Base-by-base conservation (phyloP, 2,797 vertebrate species). In the Miichthys miiuy region DNA sequence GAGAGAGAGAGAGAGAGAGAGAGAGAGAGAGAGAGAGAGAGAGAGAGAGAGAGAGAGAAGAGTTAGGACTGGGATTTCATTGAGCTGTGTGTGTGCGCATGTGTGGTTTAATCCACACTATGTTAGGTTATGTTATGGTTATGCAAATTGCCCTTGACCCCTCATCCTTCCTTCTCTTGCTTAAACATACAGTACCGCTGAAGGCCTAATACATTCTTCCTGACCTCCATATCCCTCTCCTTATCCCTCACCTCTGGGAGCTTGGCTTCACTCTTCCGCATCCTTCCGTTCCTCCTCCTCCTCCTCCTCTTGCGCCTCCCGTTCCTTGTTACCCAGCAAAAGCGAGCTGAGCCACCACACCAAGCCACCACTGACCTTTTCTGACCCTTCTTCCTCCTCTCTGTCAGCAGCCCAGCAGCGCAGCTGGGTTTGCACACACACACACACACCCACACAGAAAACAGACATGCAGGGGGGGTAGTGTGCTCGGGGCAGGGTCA, bases 401-500 rank as follows among this genome's bases (percentile, higher is more conserved):
- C 67, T 71, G 63, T 86, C 52, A 82, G 70, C 79, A 82, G 83
- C 80, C 86, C 78, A 87, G 66, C 63, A 84, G 54, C 66, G 11
- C 74, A 79, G 57, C 79, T 63, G 62, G 46, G 61, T 69, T 70
- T 55, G 54, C 73, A 63, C 27, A 23, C 72, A 73, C 69, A 73
- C 69, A 57, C 82, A 79, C 38, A 56, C 83, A 79, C 82, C 51
- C 86, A 86, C 88, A 81, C 82, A 77, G 42, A 86, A 77, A 71
- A 69, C 27, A 74, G 21, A 79, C 5, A 3, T 74, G 71, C 46
- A 50, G 27, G 65, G 67, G 67, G 66, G 74, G 42, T 63, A 54
- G 48, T 68, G 61, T 72, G 88, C 91, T 88, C 73, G 67, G 56
- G 81, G 89, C 87, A 81, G 68, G 83, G 88, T 92, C 87, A 81